Percentiles rank a stretch among this genome's conserved stretches.
phyloP scores from a whole-genome alignment of 2,797 vertebrate species.

The Gorsachius magnificus region DNA sequence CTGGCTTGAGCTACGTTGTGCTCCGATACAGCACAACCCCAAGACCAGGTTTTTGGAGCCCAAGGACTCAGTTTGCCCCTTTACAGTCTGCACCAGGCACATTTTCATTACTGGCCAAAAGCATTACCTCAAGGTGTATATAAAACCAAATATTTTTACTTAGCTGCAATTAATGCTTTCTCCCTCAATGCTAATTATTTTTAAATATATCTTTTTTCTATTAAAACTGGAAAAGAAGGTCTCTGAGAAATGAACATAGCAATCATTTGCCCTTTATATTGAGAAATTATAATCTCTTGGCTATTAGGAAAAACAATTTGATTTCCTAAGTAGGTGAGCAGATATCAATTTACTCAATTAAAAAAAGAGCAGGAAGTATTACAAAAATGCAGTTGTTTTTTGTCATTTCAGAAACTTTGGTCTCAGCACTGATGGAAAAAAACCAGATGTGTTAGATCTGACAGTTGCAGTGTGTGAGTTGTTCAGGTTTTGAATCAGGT shows the following conservation, averaged over 20 bases:
- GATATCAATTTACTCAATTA: neutral
- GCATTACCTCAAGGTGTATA: neutral
- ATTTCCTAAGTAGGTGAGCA: neutral
- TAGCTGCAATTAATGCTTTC: neutral
- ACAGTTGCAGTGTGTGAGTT: neutral
- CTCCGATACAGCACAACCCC: neutral
- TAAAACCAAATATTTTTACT: neutral
- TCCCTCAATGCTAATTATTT: neutral
- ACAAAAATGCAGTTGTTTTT: neutral
- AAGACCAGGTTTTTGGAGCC: neutral
- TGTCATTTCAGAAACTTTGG: too few relatives aligned
- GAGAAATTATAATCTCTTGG: neutral
- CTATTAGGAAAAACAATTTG: neutral
- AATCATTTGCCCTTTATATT: neutral
- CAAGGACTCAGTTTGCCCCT: fast-evolving
- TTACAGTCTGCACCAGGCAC: neutral
- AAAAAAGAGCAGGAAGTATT: neutral
- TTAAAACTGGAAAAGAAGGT: neutral
- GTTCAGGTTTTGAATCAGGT: neutral
- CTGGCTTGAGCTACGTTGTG: fast-evolving
- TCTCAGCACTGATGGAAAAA: too few relatives aligned
- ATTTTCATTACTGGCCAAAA: neutral
- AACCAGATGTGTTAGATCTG: too few relatives aligned
- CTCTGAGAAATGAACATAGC: neutral
- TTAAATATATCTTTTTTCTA: neutral